These are phyloP conservation scores for Aporophyla nigra DNA, from an alignment of 2,888 invertebrate genomes.

Conservation along the genomic window DNA sequence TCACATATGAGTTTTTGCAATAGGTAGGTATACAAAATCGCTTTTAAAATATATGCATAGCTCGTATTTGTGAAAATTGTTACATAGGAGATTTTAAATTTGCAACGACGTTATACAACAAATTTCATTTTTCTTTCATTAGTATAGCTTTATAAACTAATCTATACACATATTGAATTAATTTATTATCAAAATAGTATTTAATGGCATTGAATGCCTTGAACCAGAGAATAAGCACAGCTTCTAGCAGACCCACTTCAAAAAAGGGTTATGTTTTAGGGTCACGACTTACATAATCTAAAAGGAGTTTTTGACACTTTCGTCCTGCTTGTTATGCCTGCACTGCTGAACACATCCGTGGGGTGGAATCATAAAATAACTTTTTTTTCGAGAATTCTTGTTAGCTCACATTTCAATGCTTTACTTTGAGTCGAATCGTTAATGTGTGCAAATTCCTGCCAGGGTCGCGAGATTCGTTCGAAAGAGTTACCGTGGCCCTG, in stretches of 20 bases:
- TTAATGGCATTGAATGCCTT: neutral
- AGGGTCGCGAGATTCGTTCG: no score
- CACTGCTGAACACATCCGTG: neutral
- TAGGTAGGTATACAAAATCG: no score
- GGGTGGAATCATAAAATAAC: neutral
- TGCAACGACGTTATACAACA: no score
- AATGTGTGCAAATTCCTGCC: no score
- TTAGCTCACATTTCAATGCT: conserved; percentile 8
- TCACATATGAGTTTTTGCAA: no score
- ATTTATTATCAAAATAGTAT: conserved; percentile 6
- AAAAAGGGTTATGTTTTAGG: neutral
- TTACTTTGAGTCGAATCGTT: neutral
- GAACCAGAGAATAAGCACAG: conserved; percentile 13
- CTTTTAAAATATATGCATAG: no score
- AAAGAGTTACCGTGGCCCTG: no score
- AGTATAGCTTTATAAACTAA: no score
- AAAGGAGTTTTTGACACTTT: neutral
- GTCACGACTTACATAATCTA: neutral
- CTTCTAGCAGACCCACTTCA: neutral
- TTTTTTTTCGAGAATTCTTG: neutral
- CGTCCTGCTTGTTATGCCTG: neutral
- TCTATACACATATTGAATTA: neutral
- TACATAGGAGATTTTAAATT: no score
- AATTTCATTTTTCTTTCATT: neutral
- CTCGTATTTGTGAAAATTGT: no score